Evolutionary conservation across 2,797 vertebrate species (phyloP).

Genomic region (Champsocephalus esox): DNA sequence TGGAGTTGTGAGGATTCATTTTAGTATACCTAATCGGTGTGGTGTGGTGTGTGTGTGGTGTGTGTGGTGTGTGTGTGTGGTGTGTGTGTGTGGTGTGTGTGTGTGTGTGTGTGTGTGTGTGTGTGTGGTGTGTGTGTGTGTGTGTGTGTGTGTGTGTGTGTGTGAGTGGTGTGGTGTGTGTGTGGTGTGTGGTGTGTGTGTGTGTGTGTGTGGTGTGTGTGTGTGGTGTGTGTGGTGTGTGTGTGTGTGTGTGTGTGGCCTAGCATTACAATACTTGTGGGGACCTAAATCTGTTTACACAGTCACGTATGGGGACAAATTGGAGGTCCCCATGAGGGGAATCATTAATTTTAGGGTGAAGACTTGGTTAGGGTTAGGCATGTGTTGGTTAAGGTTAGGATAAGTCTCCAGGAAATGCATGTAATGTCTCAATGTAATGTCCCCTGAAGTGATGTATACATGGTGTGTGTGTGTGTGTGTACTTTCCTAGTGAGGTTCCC

Average conservation of each 20-base stretch:
- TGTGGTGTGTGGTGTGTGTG: not conserved
- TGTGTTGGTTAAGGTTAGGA: too few species aligned
- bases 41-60: conserved; percentile 20
- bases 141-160: too few species aligned
- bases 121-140: too few species aligned
- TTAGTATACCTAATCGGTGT: conserved; percentile 50
- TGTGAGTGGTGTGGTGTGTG: not conserved
- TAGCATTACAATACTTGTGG: too few species aligned
- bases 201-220: not conserved
- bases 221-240: not conserved
- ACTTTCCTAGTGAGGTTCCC: not conserved
- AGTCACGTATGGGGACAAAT: too few species aligned
- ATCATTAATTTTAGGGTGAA: too few species aligned
- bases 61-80: not conserved
- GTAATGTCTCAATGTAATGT: too few species aligned
- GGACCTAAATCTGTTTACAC: too few species aligned
- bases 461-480: not conserved
- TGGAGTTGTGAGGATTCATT: conserved; percentile 56
- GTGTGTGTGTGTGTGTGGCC: not conserved
- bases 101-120: not conserved
- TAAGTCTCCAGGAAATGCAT: too few species aligned
- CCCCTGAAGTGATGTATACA: too few species aligned
- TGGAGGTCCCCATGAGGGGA: too few species aligned
- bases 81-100: not conserved
- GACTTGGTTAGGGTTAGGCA: too few species aligned